Evolutionary conservation across 2,797 vertebrate species (phyloP), one percentile per base, ranked within the genome.

Genomic region (Poeciliopsis turneri): DNA sequence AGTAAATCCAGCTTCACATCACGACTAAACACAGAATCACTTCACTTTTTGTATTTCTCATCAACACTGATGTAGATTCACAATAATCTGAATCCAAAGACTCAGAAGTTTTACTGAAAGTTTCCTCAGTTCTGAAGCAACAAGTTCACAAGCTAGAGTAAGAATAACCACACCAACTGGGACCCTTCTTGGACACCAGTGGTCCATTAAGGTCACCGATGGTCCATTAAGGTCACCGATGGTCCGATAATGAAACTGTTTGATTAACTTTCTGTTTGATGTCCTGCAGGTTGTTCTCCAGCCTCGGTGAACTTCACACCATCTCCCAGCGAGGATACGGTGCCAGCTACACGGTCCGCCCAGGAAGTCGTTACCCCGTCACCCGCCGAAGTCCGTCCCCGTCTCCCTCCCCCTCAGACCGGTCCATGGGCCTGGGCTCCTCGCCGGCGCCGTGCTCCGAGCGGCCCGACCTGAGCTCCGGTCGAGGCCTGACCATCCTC

Each of bases 281-380:
- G 90, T 89, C 90, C 94, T 90, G 81, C 96, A 99, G 98, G 96
- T 96, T 99, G 95, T 99, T 99, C 95, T 99, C 98, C 93, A 99
- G 98, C 94, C 96, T 99, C 81, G 96, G 98, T 75, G 98, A 99
- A 84, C 97, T 99, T 87, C 98, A 98, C 96, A 97, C 97, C 91
- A 99, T 99, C 90, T 99, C 98, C 89, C 98, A 98, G 95, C 96
- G 97, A 92, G 97, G 97, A 93, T 97, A 95, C 57, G 97, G 97
- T 77, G 91, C 97, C 89, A 97, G 97, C 91, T 99, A 97, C 91
- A 97, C 97, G 30, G 97, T 99, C 79, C 96, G 98, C 70, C 98
- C 98, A 12, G 97, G 98, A 90, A 97, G 96, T 89, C 97, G 98
- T 88, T 98, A 99, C 94, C 98, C 98, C 0, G 96, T 99, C 81